phyloP scores from a whole-genome alignment of 1,140 invertebrate species.

The Pachypsylla venusta region DNA sequence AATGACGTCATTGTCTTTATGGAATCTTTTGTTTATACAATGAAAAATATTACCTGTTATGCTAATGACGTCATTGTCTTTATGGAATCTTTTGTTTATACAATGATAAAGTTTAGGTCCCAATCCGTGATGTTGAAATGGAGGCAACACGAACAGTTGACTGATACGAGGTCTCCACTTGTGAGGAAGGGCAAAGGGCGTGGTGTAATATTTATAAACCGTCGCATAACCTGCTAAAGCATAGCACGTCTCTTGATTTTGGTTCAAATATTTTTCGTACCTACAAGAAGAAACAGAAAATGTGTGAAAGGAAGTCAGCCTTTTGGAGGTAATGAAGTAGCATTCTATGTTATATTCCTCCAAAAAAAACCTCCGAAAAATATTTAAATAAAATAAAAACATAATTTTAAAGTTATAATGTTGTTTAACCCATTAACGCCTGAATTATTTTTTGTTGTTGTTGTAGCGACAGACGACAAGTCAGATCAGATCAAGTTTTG shows the following conservation, averaged over 20 bases:
- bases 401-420: no score
- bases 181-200: constrained; percentile 55
- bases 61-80: constrained; percentile 55
- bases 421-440: no score
- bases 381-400: no score
- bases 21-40: constrained; percentile 63
- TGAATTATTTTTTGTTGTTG: no score
- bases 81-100: constrained; percentile 62
- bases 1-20: constrained; percentile 47
- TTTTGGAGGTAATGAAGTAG: not conserved
- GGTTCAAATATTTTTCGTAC: constrained; percentile 61
- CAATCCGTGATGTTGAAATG: constrained; percentile 70
- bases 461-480: no score
- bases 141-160: constrained; percentile 79
- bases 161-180: constrained; percentile 65
- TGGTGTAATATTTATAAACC: constrained; percentile 89
- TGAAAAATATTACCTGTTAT: constrained; percentile 65
- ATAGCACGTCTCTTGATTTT: constrained; percentile 46
- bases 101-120: constrained; percentile 58
- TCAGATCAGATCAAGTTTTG: no score
- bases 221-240: constrained; percentile 75
- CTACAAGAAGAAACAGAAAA: constrained; percentile 35
- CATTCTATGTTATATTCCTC: no score
- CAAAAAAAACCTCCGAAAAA: no score
- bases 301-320: not conserved